These are phyloP conservation scores for Drosophila setosimentum DNA, from an alignment of 2,888 invertebrate genomes.

Conservation along the genomic window DNA sequence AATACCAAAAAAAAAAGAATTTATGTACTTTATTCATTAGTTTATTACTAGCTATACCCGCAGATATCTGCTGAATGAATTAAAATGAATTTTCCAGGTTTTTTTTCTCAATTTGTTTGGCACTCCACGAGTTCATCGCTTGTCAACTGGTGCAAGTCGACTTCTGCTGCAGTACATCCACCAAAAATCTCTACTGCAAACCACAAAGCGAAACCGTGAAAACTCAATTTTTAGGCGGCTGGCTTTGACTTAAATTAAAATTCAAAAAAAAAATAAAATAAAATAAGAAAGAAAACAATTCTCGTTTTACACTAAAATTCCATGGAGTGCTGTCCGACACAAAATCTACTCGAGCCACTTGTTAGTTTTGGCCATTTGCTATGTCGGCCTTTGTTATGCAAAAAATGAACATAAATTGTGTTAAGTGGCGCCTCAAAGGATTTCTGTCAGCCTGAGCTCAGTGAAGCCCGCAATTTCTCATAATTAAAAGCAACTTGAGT, in stretches of 20 bases:
- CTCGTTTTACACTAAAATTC: constrained; percentile 1
- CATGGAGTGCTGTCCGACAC: not conserved
- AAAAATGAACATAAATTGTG: constrained; percentile 66
- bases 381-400: constrained; percentile 60
- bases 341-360: constrained; percentile 41
- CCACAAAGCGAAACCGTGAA: constrained; percentile 37
- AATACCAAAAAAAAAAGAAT: constrained; percentile 44
- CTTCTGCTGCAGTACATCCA: constrained; percentile 48
- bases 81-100: constrained; percentile 21
- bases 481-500: constrained; percentile 66
- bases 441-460: constrained; percentile 9
- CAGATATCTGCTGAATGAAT: constrained; percentile 35
- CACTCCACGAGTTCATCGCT: constrained; percentile 15
- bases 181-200: constrained; percentile 13
- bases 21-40: constrained; percentile 18
- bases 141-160: constrained; percentile 28
- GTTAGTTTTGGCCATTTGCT: constrained; percentile 51
- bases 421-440: constrained; percentile 56
- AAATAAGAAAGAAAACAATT: not conserved
- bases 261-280: constrained; percentile 33
- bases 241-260: constrained; percentile 57
- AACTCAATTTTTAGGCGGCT: constrained; percentile 62
- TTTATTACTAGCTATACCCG: constrained; percentile 11
- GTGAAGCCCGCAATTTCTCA: constrained; percentile 51
- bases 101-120: constrained; percentile 18